Percentiles rank a stretch among this genome's conserved stretches.
These are phyloP conservation scores for Sphaeridia pumilis DNA, from an alignment of 2,888 invertebrate species.

Conservation along the genomic window DNA sequence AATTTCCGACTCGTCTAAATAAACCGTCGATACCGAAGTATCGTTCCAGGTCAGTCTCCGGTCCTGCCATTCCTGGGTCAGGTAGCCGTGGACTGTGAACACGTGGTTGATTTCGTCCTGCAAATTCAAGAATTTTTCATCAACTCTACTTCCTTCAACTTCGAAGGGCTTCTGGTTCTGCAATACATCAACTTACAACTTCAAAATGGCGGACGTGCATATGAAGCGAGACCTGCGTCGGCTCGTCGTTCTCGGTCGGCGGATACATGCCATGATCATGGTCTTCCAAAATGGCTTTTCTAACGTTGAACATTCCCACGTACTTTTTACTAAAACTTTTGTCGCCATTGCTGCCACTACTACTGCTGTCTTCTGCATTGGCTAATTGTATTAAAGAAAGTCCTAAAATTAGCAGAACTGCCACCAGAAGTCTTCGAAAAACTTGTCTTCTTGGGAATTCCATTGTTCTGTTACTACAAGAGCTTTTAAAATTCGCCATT, in stretches of 20 bases:
- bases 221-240: slow-evolving; percentile 20
- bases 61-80: slow-evolving; percentile 51
- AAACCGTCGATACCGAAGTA: slow-evolving; percentile 52
- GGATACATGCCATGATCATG: slow-evolving; percentile 27
- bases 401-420: background rate
- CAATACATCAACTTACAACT: no score
- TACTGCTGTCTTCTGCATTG: background rate
- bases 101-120: slow-evolving; percentile 52
- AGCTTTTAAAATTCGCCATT: no score
- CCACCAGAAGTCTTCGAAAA: no score
- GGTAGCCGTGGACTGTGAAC: slow-evolving; percentile 47
- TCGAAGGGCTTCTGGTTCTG: no score
- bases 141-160: no score
- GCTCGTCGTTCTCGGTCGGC: slow-evolving; percentile 4
- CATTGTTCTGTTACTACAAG: no score
- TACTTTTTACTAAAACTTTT: background rate
- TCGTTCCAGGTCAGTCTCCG: slow-evolving; percentile 61
- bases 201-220: slow-evolving; percentile 30
- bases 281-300: slow-evolving; percentile 19
- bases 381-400: no score
- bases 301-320: background rate
- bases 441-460: no score
- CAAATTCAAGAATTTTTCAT: no score
- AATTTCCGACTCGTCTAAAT: slow-evolving; percentile 57
- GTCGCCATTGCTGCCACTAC: background rate